Base-by-base conservation (phyloP, 2,797 vertebrate species). In the Siniperca scherzeri region DNA sequence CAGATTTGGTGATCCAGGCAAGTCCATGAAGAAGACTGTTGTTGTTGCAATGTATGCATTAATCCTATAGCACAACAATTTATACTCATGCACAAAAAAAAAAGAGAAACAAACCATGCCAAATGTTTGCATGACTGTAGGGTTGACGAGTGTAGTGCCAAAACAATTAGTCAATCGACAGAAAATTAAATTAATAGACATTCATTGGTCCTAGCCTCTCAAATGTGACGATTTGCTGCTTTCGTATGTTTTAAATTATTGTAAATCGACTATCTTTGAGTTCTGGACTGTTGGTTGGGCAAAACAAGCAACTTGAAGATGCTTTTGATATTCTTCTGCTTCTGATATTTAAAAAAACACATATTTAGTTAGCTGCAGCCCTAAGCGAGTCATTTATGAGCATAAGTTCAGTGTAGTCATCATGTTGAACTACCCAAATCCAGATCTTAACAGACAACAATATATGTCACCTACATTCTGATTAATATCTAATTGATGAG, bases 401-500 rank as follows among this genome's bases (percentile, higher is more conserved):
- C 25, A 44, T 9, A 33, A 4, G 12, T 27, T 73, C 44, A 62
- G 16, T 27, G 22, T 13, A 27, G n/a, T 27, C 14, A 1, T 70
- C 10, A 40, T 25, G 9, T 22, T 62, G 13, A 50, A 25, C 14
- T 13, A 42, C 4, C 2, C 2, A 17, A 13, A 64, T 64, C 56
- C 25, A 55, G 6, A 65, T 46, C 17, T 33, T 21, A 64, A 30
- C 8, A 33, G n/a, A 66, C 17, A 70, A 56, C 3, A 70, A 48
- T 13, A 38, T 25, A 22, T 8, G 19, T 38, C 6, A 25, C 1
- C 13, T 16, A 22, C 7, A 22, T 52, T 50, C 8, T 56, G n/a
- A 16, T 78, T 40, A 2, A 73, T 56, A 12, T 44, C 3, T 70
- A 22, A 71, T 62, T 8, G 42, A 48, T 77, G 46, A 75, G 13